Evolutionary conservation across 2,888 invertebrate genomes (phyloP), one percentile per base, ranked within the genome.

Genomic region (Oconnorella tubifera): DNA sequence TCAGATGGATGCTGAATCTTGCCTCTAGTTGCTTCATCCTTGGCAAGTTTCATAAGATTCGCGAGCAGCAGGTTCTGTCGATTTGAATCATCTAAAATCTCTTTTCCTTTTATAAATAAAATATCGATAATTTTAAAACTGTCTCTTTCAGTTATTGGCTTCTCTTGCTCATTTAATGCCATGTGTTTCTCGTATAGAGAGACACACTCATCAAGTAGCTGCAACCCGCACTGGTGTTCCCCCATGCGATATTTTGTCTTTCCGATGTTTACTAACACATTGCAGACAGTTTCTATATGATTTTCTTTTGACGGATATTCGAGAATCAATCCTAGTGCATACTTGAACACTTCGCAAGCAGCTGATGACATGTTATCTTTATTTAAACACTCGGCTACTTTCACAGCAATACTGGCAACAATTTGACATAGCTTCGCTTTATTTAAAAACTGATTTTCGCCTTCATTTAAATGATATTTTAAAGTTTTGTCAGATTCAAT

Each of bases 71-170:
- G 72, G 33, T 77, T 76, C 40, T 76, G 76, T 62, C 76, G 71
- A 55, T 75, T 71, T 32, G 74, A 75, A 3, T 78, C 75, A 2
- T 73, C 72, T 60, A 79, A 74, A 64, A 77, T 78, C 3, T 77
- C 78, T 64, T 78, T 77, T 14, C 80, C 80, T 23, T 80, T 72
- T 66, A 78, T 76, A 25, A 77, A 74, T 62, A 78, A 73, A 3
- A 77, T 75, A 4, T 76, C 68, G 2, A 78, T 77, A 31, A 79
- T 75, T 63, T 56, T 50, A 23, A 61, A 57, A 28, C n/a, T 57
- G 14, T 60, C 63, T 2, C 33, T 4, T 27, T 6, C 14, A 6
- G 6, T 23, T 10, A 27, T 23, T 6, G 53, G 14, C 6, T 19
- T 6, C 27, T 14, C 62, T 25, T 4, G 6, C 3, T 23, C 6